These are phyloP conservation scores for Portevinia maculata DNA, from an alignment of 2,888 invertebrate genomes.

Conservation along the genomic window DNA sequence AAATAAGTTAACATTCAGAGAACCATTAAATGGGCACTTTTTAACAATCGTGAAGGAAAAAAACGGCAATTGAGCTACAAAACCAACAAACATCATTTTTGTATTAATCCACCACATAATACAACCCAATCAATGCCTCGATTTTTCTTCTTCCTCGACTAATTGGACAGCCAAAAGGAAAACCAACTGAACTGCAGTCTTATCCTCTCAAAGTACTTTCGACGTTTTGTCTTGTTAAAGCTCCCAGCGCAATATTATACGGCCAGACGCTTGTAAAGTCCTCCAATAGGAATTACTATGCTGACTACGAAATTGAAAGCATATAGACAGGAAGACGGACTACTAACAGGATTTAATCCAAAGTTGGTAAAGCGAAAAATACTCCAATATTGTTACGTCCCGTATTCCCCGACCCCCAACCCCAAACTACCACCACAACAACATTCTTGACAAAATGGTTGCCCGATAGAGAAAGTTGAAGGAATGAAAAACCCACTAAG, in stretches of 20 bases:
- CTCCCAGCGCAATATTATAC: background rate
- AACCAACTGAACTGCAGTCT: background rate
- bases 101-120: background rate
- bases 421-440: background rate
- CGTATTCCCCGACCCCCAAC: background rate
- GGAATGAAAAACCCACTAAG: background rate
- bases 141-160: conserved; percentile 27
- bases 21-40: background rate
- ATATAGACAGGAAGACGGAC: conserved; percentile 17
- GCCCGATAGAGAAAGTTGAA: background rate
- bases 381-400: conserved; percentile 10
- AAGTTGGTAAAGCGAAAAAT: conserved; percentile 13
- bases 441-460: background rate
- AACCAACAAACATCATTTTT: background rate
- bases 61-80: background rate
- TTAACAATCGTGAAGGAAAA: background rate
- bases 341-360: conserved; percentile 30
- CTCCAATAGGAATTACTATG: conserved; percentile 21
- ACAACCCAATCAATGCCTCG: conserved; percentile 37
- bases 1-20: background rate
- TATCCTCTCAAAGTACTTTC: background rate
- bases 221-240: conserved; percentile 28
- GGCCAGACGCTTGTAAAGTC: conserved; percentile 2
- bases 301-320: conserved; percentile 38
- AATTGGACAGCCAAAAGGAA: conserved; percentile 26